Conservation (phyloP, 2,888 invertebrate genomes). For the Lochmaea capreae region DNA sequence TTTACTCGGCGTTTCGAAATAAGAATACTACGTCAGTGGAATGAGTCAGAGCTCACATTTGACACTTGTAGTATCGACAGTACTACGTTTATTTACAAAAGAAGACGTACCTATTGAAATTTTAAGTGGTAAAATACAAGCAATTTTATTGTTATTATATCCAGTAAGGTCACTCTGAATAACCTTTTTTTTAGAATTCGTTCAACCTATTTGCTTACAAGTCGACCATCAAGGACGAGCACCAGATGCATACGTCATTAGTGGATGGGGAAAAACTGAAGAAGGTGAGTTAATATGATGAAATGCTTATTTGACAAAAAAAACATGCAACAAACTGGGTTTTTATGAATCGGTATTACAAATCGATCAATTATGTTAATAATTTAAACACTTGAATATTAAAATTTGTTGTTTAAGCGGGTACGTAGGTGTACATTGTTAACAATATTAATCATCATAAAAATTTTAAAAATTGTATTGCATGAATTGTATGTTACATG, state of each 20-base stretch:
- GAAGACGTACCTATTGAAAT: too few relatives aligned
- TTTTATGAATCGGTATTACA: neutral
- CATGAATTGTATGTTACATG: too few relatives aligned
- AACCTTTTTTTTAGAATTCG: slow-evolving; percentile 54
- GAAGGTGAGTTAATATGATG: slow-evolving; percentile 47
- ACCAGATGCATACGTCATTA: slow-evolving; percentile 56
- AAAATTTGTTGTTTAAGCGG: neutral
- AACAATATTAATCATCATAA: too few relatives aligned
- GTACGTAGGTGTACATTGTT: too few relatives aligned
- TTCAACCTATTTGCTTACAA: slow-evolving; percentile 61
- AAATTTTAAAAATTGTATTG: too few relatives aligned
- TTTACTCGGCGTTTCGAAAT: too few relatives aligned
- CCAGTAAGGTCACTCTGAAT: neutral
- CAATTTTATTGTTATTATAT: neutral
- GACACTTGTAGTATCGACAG: too few relatives aligned
- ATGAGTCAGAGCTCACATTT: too few relatives aligned
- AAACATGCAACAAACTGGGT: neutral
- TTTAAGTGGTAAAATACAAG: neutral
- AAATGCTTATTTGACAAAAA: neutral
- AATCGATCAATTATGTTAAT: slow-evolving; percentile 5
- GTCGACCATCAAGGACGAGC: slow-evolving; percentile 29
- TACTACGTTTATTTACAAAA: too few relatives aligned
- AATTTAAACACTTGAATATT: neutral
- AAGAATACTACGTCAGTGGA: too few relatives aligned
- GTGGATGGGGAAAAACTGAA: slow-evolving; percentile 70